Conservation (phyloP, 2,113 vertebrate species). For the Chaenogobius annularis region DNA sequence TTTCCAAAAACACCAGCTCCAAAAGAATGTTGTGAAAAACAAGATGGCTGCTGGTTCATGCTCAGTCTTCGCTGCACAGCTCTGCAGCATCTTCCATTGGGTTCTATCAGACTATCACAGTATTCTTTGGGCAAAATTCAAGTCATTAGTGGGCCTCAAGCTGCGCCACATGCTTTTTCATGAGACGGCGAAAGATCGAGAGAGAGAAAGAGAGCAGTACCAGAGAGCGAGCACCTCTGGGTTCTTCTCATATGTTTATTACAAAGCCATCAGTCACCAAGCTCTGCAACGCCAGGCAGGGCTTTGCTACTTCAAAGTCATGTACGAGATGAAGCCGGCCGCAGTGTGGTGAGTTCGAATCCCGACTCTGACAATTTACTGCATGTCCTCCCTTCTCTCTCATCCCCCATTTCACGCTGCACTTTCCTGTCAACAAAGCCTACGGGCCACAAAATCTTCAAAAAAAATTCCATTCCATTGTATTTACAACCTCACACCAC, state of each 20-base stretch:
- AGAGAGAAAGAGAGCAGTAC: constrained; percentile 20
- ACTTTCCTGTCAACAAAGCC: too few relatives aligned
- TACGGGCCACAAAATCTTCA: too few relatives aligned
- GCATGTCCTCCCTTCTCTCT: too few relatives aligned
- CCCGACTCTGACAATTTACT: too few relatives aligned
- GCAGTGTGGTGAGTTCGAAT: too few relatives aligned
- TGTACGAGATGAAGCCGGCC: too few relatives aligned
- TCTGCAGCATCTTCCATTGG: constrained; percentile 50
- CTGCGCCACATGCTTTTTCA: constrained; percentile 47
- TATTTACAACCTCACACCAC: too few relatives aligned
- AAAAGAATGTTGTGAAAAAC: constrained; percentile 49
- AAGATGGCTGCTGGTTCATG: constrained; percentile 42
- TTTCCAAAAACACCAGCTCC: constrained; percentile 39
- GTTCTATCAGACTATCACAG: constrained; percentile 50
- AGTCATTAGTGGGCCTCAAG: constrained; percentile 60
- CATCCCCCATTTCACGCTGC: too few relatives aligned
- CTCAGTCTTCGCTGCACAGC: constrained; percentile 51
- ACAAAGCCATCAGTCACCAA: constrained; percentile 53
- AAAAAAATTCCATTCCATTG: too few relatives aligned
- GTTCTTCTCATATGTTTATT: constrained; percentile 50
- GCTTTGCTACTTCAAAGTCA: constrained; percentile 11
- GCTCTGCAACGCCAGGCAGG: constrained; percentile 14
- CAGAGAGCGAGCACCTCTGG: constrained; percentile 49
- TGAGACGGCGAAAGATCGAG: constrained; percentile 26
- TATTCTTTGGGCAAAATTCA: constrained; percentile 47